Base-by-base conservation (phyloP, 1,140 invertebrate genomes). In the Apis florea region DNA sequence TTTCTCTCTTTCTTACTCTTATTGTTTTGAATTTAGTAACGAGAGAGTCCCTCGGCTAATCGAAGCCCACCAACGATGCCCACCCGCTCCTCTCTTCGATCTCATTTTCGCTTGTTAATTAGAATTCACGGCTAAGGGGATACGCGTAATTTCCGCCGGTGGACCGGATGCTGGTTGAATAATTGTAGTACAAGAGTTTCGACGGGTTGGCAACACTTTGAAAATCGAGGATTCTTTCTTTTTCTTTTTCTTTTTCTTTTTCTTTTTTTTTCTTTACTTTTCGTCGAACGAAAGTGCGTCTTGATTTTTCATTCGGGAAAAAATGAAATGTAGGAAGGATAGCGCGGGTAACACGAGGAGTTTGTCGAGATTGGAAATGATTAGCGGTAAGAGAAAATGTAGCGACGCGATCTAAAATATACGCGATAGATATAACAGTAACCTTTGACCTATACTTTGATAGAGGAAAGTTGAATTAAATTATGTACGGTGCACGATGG, bases 21-120 rank as follows among this genome's bases (percentile, higher is more conserved):
- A 82, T 77, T 82, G 80, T 82, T 76, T 77, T 49, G 80, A 82
- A 77, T 82, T 82, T 70, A 70, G 80, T 56, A 77, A 82, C 56
- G 73, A 70, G 64, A 77, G 56, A 77, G 56, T 53, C 24, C 26
- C 26, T 59, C 26, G 56, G 80, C 80, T 82, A 82, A 82, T 82
- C 80, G 74, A 82, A 77, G 53, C 12, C 54, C 64, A 54, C 63
- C 79, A 40, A 40, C 31, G 31, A 6, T 40, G 31, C 49, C 17
- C 53, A 12, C 40, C 17, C 10, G 49, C 66, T 31, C 15, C 56
- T 47, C 73, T 69, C 73, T 69, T 76, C 74, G 74, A 82, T 77
- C 74, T 77, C 66, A 76, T 76, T 77, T 69, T 61, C 74, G 66
- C 64, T 77, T 56, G 80, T 82, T 82, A 82, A 77, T 82, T 77